Conservation (phyloP, 37 sponge, comb jelly and placozoan genomes). For the Beroe ovata region DNA sequence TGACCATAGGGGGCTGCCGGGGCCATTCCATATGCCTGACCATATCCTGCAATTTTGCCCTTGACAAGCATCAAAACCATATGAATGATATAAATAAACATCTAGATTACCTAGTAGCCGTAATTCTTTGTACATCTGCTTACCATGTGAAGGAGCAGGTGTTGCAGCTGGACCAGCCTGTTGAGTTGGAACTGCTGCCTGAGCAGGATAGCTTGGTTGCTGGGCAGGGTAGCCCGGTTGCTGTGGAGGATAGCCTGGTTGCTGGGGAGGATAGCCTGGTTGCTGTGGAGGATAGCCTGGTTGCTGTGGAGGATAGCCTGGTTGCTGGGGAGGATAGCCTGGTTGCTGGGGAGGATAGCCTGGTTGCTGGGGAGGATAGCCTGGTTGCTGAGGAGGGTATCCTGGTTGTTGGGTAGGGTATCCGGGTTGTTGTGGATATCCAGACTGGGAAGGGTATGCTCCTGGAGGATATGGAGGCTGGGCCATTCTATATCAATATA, state of each 20-base stretch:
- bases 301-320: conserved; percentile 45
- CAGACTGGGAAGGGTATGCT: conserved; percentile 24
- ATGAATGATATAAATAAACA: too few relatives aligned
- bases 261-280: conserved; percentile 62
- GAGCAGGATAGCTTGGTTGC: conserved; percentile 48
- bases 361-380: conserved; percentile 50
- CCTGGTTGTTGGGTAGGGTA: not conserved
- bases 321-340: conserved; percentile 46
- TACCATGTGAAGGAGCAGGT: too few relatives aligned
- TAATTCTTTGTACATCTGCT: too few relatives aligned
- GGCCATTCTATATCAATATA: too few relatives aligned
- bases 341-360: conserved; percentile 27
- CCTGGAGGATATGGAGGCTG: conserved; percentile 53
- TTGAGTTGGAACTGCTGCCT: not conserved
- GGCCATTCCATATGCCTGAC: conserved; percentile 7
- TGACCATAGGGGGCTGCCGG: conserved; percentile 42
- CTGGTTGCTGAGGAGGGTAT: conserved; percentile 44
- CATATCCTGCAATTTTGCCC: not conserved
- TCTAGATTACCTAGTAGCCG: too few relatives aligned
- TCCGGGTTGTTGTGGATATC: conserved; percentile 40
- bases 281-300: conserved; percentile 59
- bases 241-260: conserved; percentile 58
- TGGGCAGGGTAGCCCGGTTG: conserved; percentile 42
- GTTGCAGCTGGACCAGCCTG: too few relatives aligned
- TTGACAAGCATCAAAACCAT: not conserved